Percentiles rank a stretch among this genome's conserved stretches.
These are phyloP conservation scores for Doris montereyensis DNA, from an alignment of 2,888 invertebrate species.

Conservation along the genomic window DNA sequence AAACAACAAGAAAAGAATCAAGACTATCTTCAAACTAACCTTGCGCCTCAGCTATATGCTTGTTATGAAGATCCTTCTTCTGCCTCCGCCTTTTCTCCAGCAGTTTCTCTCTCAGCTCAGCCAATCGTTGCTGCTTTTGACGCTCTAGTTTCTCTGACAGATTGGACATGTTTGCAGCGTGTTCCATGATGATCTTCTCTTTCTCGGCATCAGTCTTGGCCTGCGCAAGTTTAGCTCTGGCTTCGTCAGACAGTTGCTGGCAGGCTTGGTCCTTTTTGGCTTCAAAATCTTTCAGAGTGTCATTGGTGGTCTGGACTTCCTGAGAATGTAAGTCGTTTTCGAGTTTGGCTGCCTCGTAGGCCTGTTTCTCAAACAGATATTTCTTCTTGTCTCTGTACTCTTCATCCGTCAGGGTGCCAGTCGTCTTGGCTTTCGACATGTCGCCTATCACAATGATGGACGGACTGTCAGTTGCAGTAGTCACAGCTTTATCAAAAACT, in stretches of 20 bases:
- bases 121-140: conserved; percentile 65
- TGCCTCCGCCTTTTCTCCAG: conserved; percentile 59
- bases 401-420: conserved; percentile 41
- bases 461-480: background rate
- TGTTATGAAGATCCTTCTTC: conserved; percentile 66
- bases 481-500: background rate
- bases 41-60: conserved; percentile 64
- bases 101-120: conserved; percentile 56
- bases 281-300: conserved; percentile 61
- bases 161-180: conserved; percentile 61
- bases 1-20: no score
- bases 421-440: conserved; percentile 39
- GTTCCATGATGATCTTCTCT: conserved; percentile 64
- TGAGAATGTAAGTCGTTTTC: conserved; percentile 64
- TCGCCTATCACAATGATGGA: conserved; percentile 45
- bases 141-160: conserved; percentile 65
- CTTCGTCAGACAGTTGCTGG: conserved; percentile 40
- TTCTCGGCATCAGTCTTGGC: conserved; percentile 58
- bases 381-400: conserved; percentile 54
- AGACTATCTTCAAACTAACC: conserved; percentile 44
- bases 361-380: conserved; percentile 67
- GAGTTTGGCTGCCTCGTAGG: conserved; percentile 68
- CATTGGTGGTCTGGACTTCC: conserved; percentile 62
- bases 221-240: conserved; percentile 23
- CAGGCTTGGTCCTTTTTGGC: conserved; percentile 59